Conservation (phyloP, 2,888 invertebrate species). For the Odontothrips loti region DNA sequence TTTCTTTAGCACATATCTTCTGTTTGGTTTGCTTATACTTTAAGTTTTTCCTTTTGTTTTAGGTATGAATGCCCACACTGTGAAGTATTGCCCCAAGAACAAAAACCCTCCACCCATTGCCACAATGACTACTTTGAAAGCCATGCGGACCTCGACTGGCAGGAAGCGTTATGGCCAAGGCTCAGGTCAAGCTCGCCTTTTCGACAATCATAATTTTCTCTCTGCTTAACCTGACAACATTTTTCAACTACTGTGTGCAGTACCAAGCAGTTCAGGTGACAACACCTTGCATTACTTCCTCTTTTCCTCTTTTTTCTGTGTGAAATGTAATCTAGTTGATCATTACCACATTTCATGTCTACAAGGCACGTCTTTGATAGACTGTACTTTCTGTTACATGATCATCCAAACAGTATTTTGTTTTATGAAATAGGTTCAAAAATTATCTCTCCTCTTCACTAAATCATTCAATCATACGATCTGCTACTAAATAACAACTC, state of each 20-base stretch:
- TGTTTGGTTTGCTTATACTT: neutral
- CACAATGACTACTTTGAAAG: neutral
- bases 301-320: neutral
- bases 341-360: neutral
- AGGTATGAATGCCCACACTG: neutral
- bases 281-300: neutral
- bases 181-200: neutral
- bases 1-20: neutral
- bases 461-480: neutral
- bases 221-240: neutral
- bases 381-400: neutral
- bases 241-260: neutral
- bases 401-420: neutral
- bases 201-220: neutral
- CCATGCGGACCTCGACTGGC: constrained; percentile 4
- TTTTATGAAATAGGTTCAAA: neutral
- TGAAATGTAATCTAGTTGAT: too few species aligned
- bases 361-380: neutral
- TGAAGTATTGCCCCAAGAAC: constrained; percentile 1
- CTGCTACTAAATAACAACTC: neutral
- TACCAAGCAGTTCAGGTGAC: too few species aligned
- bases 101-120: neutral
- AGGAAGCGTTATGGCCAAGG: neutral
- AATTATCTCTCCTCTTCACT: neutral
- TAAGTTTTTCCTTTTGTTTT: neutral